Conservation (phyloP, 1,140 invertebrate genomes). For the Philaenus spumarius region DNA sequence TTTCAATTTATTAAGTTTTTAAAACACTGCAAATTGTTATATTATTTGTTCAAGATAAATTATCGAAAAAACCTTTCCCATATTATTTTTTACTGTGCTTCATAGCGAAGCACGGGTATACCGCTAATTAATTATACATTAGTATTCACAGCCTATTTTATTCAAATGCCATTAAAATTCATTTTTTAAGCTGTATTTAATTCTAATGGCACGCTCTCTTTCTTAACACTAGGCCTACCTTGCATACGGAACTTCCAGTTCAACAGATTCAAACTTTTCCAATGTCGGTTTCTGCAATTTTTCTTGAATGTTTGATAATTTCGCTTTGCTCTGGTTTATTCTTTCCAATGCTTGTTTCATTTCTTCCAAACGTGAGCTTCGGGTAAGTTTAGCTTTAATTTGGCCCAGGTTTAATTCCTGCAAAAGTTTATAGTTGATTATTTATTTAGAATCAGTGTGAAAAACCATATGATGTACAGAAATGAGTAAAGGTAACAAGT, state of each 20-base stretch:
- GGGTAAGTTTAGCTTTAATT: constrained; percentile 53
- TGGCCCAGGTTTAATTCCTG: constrained; percentile 44
- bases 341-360: constrained; percentile 53
- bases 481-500: not conserved
- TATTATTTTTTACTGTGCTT: no score
- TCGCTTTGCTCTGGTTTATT: constrained; percentile 46
- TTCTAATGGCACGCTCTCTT: no score
- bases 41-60: not conserved
- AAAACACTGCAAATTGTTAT: not conserved
- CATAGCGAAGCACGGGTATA: no score
- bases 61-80: not conserved
- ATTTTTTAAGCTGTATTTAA: no score
- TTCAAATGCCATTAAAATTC: no score
- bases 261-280: constrained; percentile 56
- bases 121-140: no score
- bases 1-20: no score
- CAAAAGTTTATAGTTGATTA: constrained; percentile 32
- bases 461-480: not conserved
- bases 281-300: constrained; percentile 31
- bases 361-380: constrained; percentile 57
- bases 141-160: no score
- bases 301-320: constrained; percentile 42
- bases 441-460: not conserved
- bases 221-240: not conserved
- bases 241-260: constrained; percentile 54